Percentiles rank a stretch among this genome's conserved stretches.
These are phyloP conservation scores for Glareola pratincola DNA, from an alignment of 2,113 vertebrate species.

Conservation along the genomic window DNA sequence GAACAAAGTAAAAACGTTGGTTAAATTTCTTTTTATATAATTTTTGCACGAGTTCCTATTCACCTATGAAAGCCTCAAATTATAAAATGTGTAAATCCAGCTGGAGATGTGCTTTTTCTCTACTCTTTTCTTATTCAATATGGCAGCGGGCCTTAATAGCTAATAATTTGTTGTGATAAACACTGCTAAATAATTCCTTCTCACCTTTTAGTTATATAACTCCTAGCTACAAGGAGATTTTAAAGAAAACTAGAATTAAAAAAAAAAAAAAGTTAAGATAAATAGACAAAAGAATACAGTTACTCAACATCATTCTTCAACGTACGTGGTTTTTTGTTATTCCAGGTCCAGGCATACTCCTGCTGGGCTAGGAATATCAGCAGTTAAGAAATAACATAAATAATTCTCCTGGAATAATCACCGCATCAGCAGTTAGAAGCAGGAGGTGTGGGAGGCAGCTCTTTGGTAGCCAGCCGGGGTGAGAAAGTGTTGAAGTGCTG, in stretches of 20 bases:
- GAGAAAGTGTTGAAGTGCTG: background rate
- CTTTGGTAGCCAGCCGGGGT: background rate
- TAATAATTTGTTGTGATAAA: background rate
- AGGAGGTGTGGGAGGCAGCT: background rate
- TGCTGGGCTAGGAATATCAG: background rate
- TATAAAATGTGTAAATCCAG: background rate
- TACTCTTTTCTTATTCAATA: background rate
- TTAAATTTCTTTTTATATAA: background rate
- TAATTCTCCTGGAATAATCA: background rate
- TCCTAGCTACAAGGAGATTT: background rate
- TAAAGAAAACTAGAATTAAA: background rate
- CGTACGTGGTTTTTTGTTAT: accelerated
- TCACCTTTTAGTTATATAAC: background rate
- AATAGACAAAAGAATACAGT: background rate
- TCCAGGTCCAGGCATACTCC: background rate
- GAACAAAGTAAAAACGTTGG: background rate
- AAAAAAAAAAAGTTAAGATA: background rate
- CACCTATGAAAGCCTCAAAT: background rate
- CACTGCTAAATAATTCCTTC: background rate
- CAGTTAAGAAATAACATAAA: background rate
- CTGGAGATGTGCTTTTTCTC: background rate
- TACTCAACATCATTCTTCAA: background rate
- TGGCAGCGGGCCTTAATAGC: background rate
- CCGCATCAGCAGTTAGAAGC: background rate
- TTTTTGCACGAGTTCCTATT: background rate